Conservation (phyloP, 2,888 invertebrate species). For the Melanargia galathea region DNA sequence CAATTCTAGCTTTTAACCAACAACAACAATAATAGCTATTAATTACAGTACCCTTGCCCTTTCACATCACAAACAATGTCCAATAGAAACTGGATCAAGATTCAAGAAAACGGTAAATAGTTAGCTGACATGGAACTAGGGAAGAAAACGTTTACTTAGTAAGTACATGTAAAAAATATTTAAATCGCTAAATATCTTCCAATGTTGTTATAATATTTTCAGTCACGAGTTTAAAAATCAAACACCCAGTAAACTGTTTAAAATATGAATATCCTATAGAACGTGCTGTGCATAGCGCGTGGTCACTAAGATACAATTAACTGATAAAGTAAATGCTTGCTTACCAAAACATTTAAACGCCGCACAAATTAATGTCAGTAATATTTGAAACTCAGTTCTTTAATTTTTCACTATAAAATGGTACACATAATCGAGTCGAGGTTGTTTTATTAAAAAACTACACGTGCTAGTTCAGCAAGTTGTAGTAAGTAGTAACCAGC, state of each 20-base stretch:
- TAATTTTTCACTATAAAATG: constrained; percentile 28
- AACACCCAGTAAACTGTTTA: constrained; percentile 2
- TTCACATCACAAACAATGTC: neutral
- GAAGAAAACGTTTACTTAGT: neutral
- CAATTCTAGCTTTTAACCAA: too few species aligned
- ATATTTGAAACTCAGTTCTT: constrained; percentile 11
- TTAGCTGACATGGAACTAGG: neutral
- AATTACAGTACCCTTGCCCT: neutral
- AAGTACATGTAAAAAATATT: neutral
- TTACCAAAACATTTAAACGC: constrained; percentile 23
- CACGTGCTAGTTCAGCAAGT: constrained; percentile 36
- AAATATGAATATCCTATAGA: constrained; percentile 10
- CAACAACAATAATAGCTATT: too few species aligned
- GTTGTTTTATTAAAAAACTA: constrained; percentile 29
- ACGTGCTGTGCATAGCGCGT: constrained; percentile 30
- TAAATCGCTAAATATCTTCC: neutral
- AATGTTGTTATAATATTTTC: neutral
- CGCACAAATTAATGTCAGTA: neutral
- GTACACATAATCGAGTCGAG: constrained; percentile 24
- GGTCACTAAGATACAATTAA: constrained; percentile 7
- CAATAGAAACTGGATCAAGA: constrained; percentile 26
- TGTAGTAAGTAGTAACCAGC: too few species aligned
- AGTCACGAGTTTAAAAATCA: neutral
- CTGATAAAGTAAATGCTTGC: constrained; percentile 16
- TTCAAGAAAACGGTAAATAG: constrained; percentile 28